Percentiles rank a stretch among this genome's conserved stretches.
Conservation (phyloP, 2,113 vertebrate species). For the Caretta caretta region DNA sequence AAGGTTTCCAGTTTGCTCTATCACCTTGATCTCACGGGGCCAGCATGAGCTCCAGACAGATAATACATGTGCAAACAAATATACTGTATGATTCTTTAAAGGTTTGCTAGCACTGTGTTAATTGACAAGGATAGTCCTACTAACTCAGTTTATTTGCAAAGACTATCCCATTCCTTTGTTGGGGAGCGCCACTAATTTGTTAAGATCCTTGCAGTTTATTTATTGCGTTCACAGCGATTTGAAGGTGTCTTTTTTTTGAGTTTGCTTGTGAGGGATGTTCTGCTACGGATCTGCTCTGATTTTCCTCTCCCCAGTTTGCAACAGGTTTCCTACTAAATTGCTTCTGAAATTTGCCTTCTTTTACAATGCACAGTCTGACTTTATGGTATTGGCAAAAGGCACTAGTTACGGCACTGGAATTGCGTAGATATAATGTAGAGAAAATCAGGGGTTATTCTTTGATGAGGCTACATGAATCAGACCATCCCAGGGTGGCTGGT, state of each 20-base stretch:
- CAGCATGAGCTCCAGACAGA: neutral
- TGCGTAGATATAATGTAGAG: neutral
- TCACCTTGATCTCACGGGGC: neutral
- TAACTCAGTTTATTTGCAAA: neutral
- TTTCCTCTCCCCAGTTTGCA: neutral
- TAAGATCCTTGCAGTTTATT: neutral
- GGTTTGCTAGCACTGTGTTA: neutral
- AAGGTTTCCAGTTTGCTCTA: neutral
- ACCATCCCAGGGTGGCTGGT: no score
- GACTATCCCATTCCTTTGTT: neutral
- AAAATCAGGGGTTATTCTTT: neutral
- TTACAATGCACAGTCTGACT: neutral
- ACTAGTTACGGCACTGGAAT: neutral
- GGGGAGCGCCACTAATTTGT: neutral
- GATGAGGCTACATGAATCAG: neutral
- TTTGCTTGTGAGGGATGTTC: neutral
- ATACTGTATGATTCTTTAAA: neutral
- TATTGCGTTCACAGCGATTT: neutral
- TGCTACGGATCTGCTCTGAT: neutral
- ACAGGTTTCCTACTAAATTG: neutral
- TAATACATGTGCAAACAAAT: neutral
- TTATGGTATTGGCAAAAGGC: neutral
- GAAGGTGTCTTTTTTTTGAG: neutral
- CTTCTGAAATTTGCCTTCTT: neutral
- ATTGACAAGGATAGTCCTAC: neutral